Evolutionary conservation across 2,113 vertebrate genomes (phyloP).

Genomic region (Daphoenositta chrysoptera): DNA sequence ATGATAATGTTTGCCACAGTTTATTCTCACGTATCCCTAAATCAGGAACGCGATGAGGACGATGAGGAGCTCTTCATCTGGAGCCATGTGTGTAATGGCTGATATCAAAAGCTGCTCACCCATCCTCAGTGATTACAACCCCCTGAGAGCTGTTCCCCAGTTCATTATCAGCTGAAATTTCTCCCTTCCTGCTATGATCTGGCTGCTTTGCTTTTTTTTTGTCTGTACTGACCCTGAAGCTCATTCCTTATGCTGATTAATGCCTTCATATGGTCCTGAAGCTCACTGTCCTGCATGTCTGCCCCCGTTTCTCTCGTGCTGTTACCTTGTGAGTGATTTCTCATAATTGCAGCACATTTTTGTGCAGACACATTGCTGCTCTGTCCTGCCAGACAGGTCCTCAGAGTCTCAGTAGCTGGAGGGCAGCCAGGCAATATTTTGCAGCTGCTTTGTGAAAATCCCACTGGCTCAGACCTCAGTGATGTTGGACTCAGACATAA

Average conservation of each 20-base stretch:
- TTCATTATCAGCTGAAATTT: neutral
- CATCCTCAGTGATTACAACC: neutral
- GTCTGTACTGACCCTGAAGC: neutral
- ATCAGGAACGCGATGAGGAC: neutral
- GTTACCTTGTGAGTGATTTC: neutral
- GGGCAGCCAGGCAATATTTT: constrained; percentile 29
- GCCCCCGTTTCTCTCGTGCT: neutral
- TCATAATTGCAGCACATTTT: neutral
- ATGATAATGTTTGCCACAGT: neutral
- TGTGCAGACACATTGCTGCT: neutral
- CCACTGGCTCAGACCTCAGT: neutral
- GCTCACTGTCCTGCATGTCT: neutral
- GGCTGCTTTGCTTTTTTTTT: accelerated
- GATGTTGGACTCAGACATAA: neutral
- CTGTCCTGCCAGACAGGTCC: neutral
- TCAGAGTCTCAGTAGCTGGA: neutral
- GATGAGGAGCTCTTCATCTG: neutral
- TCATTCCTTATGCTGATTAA: neutral
- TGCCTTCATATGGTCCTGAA: neutral
- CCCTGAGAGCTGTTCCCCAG: neutral
- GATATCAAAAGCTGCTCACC: neutral
- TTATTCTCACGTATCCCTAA: neutral
- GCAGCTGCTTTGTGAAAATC: constrained; percentile 23
- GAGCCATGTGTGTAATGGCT: neutral
- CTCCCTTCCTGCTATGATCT: neutral